Evolutionary conservation across 2,797 vertebrate genomes (phyloP).

Genomic region (Sebastes variabilis): DNA sequence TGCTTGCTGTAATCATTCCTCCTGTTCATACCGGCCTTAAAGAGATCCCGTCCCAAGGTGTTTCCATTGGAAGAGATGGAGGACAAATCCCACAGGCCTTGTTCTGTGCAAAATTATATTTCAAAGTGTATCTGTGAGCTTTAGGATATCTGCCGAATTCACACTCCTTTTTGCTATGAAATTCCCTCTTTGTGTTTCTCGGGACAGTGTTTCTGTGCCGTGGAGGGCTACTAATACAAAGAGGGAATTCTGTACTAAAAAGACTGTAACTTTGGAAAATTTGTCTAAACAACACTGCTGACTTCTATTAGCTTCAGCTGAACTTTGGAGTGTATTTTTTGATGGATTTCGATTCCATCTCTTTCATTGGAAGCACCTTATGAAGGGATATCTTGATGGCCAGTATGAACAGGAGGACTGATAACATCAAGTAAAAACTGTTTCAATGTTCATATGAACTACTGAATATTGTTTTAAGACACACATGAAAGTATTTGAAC

Average conservation of each 20-base stretch:
- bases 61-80: background rate
- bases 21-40: too few relatives aligned
- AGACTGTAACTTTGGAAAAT: too few relatives aligned
- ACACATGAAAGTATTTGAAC: background rate
- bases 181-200: background rate
- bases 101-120: background rate
- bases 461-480: background rate
- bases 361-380: background rate
- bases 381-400: background rate
- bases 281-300: too few relatives aligned
- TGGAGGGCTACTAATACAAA: too few relatives aligned
- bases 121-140: background rate
- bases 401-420: background rate
- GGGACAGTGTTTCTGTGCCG: too few relatives aligned
- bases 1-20: background rate
- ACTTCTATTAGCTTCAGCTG: too few relatives aligned
- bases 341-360: background rate
- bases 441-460: background rate
- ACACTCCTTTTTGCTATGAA: background rate
- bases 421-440: background rate
- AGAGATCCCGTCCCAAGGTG: too few relatives aligned
- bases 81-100: background rate
- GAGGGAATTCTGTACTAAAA: too few relatives aligned
- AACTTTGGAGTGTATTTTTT: too few relatives aligned
- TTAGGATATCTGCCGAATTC: background rate